Percentiles rank a stretch among this genome's conserved stretches.
Conservation (phyloP, 2,797 vertebrate genomes). For the Pagetopsis macropterus region DNA sequence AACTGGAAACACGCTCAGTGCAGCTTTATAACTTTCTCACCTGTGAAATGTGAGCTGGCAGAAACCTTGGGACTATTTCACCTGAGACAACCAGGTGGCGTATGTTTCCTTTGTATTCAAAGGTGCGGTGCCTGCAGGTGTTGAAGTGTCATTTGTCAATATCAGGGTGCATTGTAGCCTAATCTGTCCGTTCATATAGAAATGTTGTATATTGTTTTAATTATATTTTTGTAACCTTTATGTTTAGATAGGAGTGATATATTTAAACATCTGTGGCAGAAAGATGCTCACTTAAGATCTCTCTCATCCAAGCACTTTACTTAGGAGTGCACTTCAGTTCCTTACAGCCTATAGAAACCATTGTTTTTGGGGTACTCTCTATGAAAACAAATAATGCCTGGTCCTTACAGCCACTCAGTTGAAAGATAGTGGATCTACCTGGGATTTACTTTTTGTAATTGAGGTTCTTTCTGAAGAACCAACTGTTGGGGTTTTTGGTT, state of each 20-base stretch:
- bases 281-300: background rate
- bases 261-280: background rate
- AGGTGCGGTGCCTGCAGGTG: slow-evolving; percentile 46
- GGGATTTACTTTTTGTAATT: slow-evolving; percentile 22
- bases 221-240: too few species aligned
- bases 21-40: slow-evolving; percentile 30
- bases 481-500: slow-evolving; percentile 39
- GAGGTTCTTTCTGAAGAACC: slow-evolving; percentile 32
- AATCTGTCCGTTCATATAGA: background rate
- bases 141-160: slow-evolving; percentile 3
- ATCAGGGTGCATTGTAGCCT: slow-evolving; percentile 1
- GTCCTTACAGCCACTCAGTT: slow-evolving; percentile 15
- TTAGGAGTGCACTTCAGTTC: slow-evolving; percentile 14
- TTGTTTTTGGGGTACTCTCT: slow-evolving; percentile 29
- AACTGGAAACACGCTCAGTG: background rate
- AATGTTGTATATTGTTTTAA: background rate
- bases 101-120: slow-evolving; percentile 69
- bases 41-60: slow-evolving; percentile 49
- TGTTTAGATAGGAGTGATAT: background rate
- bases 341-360: slow-evolving; percentile 31
- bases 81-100: slow-evolving; percentile 83
- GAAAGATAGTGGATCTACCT: slow-evolving; percentile 9
- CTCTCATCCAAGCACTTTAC: slow-evolving; percentile 1
- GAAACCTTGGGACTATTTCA: slow-evolving; percentile 61
- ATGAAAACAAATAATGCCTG: slow-evolving; percentile 14